Evolutionary conservation across 2,888 invertebrate genomes (phyloP), one percentile per base, ranked within the genome.

Genomic region (Mimachlamys varia): DNA sequence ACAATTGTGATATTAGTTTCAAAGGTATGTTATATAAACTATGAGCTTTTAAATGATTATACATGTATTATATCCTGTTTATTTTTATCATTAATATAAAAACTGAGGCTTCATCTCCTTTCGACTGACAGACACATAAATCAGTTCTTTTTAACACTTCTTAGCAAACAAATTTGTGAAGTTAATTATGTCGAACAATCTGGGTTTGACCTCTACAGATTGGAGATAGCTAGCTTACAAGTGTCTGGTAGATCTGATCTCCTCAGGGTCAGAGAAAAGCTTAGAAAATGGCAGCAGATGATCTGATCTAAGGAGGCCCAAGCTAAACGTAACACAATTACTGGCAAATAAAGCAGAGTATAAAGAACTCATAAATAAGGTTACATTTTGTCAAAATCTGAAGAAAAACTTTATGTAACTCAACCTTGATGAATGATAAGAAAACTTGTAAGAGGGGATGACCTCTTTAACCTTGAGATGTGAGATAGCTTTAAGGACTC

Each of bases 201-300:
- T 27, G 33, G 33, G 27, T 27, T 27, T 76, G 76, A 76, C 76
- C 76, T 76, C 3, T 33, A 33, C 76, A 27, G 27, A 76, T 33
- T 27, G 7, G 76, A 27, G 33, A n/a, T n/a, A n/a, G n/a, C 33
- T 44, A 44, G 15, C 19, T 33, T 76, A 33, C 76, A 76, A 76
- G 76, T 76, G 76, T 76, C 62, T 62, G 4, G 76, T 27, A 76
- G 76, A 76, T 76, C 76, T 76, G 76, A 76, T 76, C 76, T 22
- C 33, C 4, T 4, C 33, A 15, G 76, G 62, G 62, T 62, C 62
- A 62, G 76, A 33, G 22, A 15, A 33, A 76, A 76, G 76, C 76
- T 76, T 76, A 33, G 27, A 76, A 76, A 33, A 76, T 7, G 33
- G n/a, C n/a, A n/a, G n/a, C n/a, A n/a, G 62, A 62, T 62, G 22